Conservation (phyloP, 2,113 vertebrate genomes). For the Trematomus loennbergii region DNA sequence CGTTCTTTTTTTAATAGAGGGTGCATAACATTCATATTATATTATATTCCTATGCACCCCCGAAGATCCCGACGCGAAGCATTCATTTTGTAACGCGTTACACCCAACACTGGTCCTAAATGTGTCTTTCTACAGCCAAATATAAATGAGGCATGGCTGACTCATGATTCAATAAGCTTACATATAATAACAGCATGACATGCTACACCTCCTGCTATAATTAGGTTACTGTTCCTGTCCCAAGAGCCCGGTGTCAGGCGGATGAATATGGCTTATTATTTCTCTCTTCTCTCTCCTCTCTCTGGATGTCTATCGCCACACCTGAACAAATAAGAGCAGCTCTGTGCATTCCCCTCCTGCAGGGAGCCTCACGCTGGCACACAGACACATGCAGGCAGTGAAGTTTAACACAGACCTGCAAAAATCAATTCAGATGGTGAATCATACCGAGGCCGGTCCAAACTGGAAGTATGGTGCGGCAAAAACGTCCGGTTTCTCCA, state of each 20-base stretch:
- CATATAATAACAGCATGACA: slow-evolving; percentile 54
- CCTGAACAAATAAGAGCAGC: slow-evolving; percentile 67
- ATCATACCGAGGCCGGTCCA: slow-evolving; percentile 10
- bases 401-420: slow-evolving; percentile 24
- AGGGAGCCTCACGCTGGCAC: slow-evolving; percentile 42
- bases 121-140: slow-evolving; percentile 22
- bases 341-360: slow-evolving; percentile 45
- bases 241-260: slow-evolving; percentile 55
- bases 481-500: too few relatives aligned
- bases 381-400: slow-evolving; percentile 50
- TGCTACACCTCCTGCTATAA: slow-evolving; percentile 48
- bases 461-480: neutral
- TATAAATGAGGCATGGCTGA: slow-evolving; percentile 39
- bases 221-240: slow-evolving; percentile 64
- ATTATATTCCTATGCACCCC: too few relatives aligned
- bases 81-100: too few relatives aligned
- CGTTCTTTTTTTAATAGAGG: too few relatives aligned
- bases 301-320: slow-evolving; percentile 62
- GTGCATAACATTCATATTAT: too few relatives aligned
- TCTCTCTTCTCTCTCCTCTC: slow-evolving; percentile 45
- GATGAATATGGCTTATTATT: slow-evolving; percentile 66
- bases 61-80: too few relatives aligned
- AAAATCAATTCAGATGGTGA: slow-evolving; percentile 8
- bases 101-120: neutral
- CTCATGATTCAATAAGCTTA: slow-evolving; percentile 45